Evolutionary conservation across 64 coral and sea anemone genomes (phyloP).

Genomic region (Pachyseris speciosa): DNA sequence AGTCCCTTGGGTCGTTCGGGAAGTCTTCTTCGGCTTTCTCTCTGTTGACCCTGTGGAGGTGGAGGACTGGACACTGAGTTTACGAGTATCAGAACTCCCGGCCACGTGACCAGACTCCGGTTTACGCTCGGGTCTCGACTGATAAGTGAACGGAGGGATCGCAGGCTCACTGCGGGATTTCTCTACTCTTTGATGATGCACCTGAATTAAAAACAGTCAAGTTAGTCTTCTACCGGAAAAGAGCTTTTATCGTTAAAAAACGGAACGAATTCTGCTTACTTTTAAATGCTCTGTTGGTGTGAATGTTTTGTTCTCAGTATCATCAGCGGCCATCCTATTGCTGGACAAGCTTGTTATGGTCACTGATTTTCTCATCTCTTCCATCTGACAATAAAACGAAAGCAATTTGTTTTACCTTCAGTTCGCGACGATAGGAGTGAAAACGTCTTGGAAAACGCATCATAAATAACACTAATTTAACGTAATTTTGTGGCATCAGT

Average conservation of each 20-base stretch:
- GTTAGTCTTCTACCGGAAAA: background rate
- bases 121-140: background rate
- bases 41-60: constrained; percentile 6
- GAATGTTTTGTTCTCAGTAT: background rate
- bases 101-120: background rate
- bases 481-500: too few relatives aligned
- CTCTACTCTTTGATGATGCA: background rate
- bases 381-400: background rate
- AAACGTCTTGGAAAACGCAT: too few relatives aligned
- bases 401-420: background rate
- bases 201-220: background rate
- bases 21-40: constrained; percentile 1
- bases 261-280: background rate
- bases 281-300: background rate
- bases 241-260: background rate
- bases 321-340: background rate
- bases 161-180: constrained; percentile 19
- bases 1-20: background rate
- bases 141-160: background rate
- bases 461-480: too few relatives aligned
- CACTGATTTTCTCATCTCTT: constrained; percentile 11
- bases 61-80: constrained; percentile 25
- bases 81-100: background rate
- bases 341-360: background rate
- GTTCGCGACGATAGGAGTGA: too few relatives aligned